phyloP scores from a whole-genome alignment of 2,797 vertebrate species.

The Microtus californicus region DNA sequence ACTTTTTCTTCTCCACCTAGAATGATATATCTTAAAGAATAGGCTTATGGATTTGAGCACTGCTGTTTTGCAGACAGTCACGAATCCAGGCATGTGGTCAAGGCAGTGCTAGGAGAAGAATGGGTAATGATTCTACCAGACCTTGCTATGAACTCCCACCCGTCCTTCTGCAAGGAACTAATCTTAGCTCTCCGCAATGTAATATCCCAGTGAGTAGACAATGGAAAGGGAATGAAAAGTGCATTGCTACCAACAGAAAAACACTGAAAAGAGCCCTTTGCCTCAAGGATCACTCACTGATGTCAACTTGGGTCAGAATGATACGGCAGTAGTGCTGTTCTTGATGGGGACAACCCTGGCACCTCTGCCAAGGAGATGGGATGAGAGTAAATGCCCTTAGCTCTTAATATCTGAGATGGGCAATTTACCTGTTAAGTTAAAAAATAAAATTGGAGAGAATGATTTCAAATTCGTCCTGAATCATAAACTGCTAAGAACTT shows the following conservation, averaged over 20 bases:
- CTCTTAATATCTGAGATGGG: neutral
- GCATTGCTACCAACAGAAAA: constrained; percentile 48
- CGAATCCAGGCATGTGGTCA: constrained; percentile 71
- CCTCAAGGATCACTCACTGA: neutral
- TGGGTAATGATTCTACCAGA: constrained; percentile 72
- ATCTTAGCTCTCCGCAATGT: constrained; percentile 73
- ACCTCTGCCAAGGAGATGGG: neutral
- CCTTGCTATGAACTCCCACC: constrained; percentile 71
- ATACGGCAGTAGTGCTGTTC: neutral
- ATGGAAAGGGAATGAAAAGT: constrained; percentile 44
- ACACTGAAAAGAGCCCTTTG: neutral
- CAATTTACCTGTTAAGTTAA: constrained; percentile 33
- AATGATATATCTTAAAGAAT: constrained; percentile 60
- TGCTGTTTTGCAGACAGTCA: constrained; percentile 69
- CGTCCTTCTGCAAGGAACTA: constrained; percentile 63
- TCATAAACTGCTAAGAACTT: neutral
- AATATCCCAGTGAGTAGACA: constrained; percentile 32
- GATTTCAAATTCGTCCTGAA: neutral
- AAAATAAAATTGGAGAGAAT: constrained; percentile 23
- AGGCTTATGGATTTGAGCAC: constrained; percentile 62
- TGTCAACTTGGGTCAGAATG: constrained; percentile 22
- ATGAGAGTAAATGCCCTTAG: neutral
- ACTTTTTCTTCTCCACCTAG: constrained; percentile 51
- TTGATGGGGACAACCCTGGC: neutral
- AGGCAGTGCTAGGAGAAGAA: constrained; percentile 58